Percentiles rank a stretch among this genome's conserved stretches.
Evolutionary conservation across 1,140 invertebrate genomes (phyloP).

Genomic region (Drosophila nigrodunni): DNA sequence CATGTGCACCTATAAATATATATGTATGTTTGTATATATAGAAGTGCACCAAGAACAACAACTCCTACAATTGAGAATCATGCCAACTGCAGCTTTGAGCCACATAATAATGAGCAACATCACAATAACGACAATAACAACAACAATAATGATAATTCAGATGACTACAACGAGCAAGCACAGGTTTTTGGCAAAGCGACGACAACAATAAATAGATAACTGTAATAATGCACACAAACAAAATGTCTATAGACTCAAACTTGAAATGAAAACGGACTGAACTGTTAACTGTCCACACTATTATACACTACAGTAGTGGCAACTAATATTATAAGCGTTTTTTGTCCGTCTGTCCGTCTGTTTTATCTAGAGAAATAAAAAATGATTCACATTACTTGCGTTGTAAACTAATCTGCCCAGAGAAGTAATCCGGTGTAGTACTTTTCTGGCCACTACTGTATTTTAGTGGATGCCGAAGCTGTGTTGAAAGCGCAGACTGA

Average conservation of each 20-base stretch:
- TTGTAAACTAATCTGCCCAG: no score
- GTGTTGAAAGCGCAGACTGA: constrained; percentile 28
- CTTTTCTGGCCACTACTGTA: constrained; percentile 32
- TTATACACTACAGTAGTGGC: constrained; percentile 10
- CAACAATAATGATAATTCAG: constrained; percentile 18
- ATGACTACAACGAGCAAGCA: background rate
- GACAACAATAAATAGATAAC: constrained; percentile 41
- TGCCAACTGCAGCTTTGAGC: constrained; percentile 63
- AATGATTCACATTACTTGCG: no score
- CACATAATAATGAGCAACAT: constrained; percentile 42
- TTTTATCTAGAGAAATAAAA: no score
- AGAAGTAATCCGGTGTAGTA: background rate
- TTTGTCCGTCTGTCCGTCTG: no score
- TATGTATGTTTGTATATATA: background rate
- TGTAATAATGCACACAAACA: constrained; percentile 28
- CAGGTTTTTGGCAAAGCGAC: constrained; percentile 34
- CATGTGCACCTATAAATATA: constrained; percentile 38
- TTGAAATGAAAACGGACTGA: background rate
- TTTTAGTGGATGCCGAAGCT: constrained; percentile 16
- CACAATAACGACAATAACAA: constrained; percentile 46
- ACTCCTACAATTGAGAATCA: constrained; percentile 44
- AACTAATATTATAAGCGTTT: no score
- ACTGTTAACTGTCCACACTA: background rate
- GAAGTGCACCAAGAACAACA: constrained; percentile 6
- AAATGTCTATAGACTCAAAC: background rate